phyloP scores from a whole-genome alignment of 1,140 invertebrate species.

The Drosophila bocqueti region DNA sequence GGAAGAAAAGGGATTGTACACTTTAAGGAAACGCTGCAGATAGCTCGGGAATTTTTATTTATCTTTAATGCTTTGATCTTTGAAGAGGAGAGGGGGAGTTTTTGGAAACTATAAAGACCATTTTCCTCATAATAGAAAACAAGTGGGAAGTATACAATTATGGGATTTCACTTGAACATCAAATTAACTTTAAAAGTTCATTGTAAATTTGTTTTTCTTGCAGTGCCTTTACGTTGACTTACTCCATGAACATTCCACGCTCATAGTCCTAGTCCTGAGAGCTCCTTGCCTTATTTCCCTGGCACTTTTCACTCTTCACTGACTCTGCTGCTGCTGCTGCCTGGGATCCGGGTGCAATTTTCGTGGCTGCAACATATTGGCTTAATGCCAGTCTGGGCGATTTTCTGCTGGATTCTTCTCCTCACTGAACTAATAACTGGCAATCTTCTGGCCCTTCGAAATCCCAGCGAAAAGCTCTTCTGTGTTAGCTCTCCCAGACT shows the following conservation, averaged over 20 bases:
- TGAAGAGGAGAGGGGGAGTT: background rate
- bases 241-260: slow-evolving; percentile 53
- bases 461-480: slow-evolving; percentile 35
- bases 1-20: slow-evolving; percentile 10
- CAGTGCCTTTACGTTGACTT: slow-evolving; percentile 29
- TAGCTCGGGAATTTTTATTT: background rate
- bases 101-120: background rate
- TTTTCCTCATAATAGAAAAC: background rate
- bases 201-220: background rate
- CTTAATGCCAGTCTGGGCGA: slow-evolving; percentile 56
- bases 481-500: slow-evolving; percentile 9
- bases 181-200: background rate
- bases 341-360: slow-evolving; percentile 55
- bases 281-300: slow-evolving; percentile 16
- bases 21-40: background rate
- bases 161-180: background rate
- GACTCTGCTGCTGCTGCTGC: slow-evolving; percentile 1
- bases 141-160: slow-evolving; percentile 1
- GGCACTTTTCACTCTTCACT: slow-evolving; percentile 20
- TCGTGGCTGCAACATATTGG: slow-evolving; percentile 66
- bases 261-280: slow-evolving; percentile 22
- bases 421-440: slow-evolving; percentile 61
- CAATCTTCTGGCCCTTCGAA: slow-evolving; percentile 61
- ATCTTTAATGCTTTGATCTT: background rate
- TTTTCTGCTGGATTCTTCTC: slow-evolving; percentile 2